Conservation (phyloP, 1,140 invertebrate species). For the Brachionus manjavacas region DNA sequence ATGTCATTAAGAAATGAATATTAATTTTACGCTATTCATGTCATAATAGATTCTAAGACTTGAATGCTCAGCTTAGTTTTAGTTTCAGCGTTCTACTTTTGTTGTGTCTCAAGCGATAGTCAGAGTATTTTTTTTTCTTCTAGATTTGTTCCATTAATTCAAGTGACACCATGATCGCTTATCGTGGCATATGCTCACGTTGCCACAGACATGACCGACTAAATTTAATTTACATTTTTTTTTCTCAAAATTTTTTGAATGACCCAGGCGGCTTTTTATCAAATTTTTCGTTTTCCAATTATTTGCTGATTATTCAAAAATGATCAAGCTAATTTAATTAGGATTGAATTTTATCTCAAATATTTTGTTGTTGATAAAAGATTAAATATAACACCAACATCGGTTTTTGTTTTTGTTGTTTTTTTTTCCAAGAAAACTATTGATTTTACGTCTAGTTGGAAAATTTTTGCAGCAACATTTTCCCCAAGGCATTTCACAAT, state of each 20-base stretch:
- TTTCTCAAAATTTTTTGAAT: neutral
- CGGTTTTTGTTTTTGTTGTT: neutral
- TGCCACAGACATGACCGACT: neutral
- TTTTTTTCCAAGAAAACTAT: neutral
- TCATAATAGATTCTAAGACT: neutral
- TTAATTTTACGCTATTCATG: conserved; percentile 4
- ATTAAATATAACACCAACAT: neutral
- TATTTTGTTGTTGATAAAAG: neutral
- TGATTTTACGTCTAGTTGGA: neutral
- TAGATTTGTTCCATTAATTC: neutral
- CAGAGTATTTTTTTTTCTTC: neutral
- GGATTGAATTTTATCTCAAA: neutral
- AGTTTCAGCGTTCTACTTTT: neutral
- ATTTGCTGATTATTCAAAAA: neutral
- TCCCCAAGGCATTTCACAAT: neutral
- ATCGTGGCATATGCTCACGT: neutral
- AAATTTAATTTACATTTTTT: neutral
- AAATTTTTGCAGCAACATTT: neutral
- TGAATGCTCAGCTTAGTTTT: neutral
- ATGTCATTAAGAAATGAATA: neutral
- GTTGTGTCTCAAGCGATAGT: neutral
- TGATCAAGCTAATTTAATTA: conserved; percentile 1
- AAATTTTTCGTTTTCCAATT: neutral
- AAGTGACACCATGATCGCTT: neutral
- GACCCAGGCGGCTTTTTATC: neutral